Evolutionary conservation across 1,140 invertebrate species (phyloP).

Genomic region (Drosophila busckii): DNA sequence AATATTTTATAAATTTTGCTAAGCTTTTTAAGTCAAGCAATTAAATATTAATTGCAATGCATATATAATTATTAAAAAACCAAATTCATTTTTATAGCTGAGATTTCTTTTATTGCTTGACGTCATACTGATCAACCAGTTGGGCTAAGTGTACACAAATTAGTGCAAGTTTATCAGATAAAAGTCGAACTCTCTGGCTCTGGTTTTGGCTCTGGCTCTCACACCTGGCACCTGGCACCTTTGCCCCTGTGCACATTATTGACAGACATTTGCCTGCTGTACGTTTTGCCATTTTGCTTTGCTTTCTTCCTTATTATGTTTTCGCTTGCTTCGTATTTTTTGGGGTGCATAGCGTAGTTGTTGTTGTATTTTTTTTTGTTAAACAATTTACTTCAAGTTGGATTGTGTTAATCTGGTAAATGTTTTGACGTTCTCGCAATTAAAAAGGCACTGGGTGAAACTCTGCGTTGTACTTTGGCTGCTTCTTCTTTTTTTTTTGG

Average conservation of each 20-base stretch:
- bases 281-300: conserved; percentile 21
- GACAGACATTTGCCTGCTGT: conserved; percentile 49
- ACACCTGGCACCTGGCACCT: conserved; percentile 2
- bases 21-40: no score
- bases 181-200: conserved; percentile 40
- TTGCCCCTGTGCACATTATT: conserved; percentile 40
- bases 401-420: conserved; percentile 75
- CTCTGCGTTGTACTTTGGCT: conserved; percentile 34
- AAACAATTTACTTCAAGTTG: conserved; percentile 59
- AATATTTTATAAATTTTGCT: no score
- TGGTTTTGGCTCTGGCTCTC: no score
- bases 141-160: conserved; percentile 73
- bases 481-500: conserved; percentile 1
- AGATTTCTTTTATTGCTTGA: no score
- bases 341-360: conserved; percentile 40
- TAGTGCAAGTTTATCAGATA: conserved; percentile 76
- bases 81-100: no score
- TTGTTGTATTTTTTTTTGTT: conserved; percentile 27
- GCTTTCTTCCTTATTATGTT: conserved; percentile 17
- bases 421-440: conserved; percentile 73
- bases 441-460: conserved; percentile 65
- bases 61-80: no score
- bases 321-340: conserved; percentile 20
- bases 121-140: conserved; percentile 21
- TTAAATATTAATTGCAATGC: no score